Conservation (phyloP, 2,888 invertebrate species). For the Ormyrus rosae region DNA sequence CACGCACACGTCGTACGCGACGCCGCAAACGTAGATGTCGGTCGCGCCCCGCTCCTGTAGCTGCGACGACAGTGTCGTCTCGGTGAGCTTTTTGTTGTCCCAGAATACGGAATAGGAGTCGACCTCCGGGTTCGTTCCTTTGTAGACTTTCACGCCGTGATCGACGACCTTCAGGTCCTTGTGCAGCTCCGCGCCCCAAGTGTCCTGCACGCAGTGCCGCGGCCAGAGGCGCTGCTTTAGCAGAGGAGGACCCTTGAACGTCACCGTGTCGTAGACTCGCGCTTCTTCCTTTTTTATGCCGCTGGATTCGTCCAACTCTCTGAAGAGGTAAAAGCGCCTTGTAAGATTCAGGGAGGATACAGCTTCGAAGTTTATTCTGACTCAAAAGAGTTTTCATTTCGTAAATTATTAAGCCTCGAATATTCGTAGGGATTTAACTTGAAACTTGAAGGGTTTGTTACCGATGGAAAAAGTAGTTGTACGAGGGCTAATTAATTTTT, state of each 20-base stretch:
- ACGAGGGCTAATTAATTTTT: neutral
- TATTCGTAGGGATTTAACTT: too few relatives aligned
- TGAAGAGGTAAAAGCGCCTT: conserved; percentile 44
- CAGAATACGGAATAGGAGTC: conserved; percentile 99
- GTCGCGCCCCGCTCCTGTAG: conserved; percentile 88
- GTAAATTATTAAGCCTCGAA: too few relatives aligned
- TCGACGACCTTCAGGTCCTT: conserved; percentile 90
- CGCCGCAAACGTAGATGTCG: conserved; percentile 95
- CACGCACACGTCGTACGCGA: conserved; percentile 97
- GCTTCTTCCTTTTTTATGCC: conserved; percentile 80
- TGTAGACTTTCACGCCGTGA: conserved; percentile 88
- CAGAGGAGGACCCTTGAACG: conserved; percentile 90
- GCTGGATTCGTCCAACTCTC: conserved; percentile 71
- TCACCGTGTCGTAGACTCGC: conserved; percentile 92
- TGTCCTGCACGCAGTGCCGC: conserved; percentile 95
- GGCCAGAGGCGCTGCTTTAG: conserved; percentile 96
- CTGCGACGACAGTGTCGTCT: conserved; percentile 89
- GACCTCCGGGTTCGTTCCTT: conserved; percentile 95
- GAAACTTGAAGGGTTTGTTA: too few relatives aligned
- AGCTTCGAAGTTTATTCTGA: too few relatives aligned
- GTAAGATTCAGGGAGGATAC: too few relatives aligned
- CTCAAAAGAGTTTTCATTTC: too few relatives aligned
- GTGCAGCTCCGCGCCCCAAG: conserved; percentile 96
- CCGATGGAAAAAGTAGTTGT: too few relatives aligned
- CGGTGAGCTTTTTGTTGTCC: conserved; percentile 95